These are phyloP conservation scores for Tragelaphus strepsiceros DNA, from an alignment of 2,113 vertebrate species.

Conservation along the genomic window DNA sequence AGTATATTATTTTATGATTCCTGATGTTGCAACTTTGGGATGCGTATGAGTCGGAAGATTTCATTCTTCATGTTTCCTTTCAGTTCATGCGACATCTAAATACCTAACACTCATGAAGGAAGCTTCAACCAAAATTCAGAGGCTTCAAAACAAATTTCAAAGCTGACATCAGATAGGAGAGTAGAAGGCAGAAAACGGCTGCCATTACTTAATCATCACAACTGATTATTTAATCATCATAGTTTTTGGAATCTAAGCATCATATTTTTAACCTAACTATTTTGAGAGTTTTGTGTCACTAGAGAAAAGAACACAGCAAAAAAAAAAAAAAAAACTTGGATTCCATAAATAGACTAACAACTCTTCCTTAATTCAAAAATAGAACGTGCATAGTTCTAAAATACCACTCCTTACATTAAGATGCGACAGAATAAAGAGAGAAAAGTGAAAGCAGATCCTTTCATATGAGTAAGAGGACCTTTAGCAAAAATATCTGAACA, in stretches of 20 bases:
- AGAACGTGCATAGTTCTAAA: neutral
- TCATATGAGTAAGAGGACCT: neutral
- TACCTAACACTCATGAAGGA: neutral
- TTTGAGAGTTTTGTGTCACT: neutral
- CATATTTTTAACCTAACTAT: neutral
- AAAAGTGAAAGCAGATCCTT: neutral
- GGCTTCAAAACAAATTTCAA: conserved; percentile 25
- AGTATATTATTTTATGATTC: neutral
- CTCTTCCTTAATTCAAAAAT: conserved; percentile 19
- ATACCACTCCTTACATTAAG: neutral
- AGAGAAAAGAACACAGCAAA: neutral
- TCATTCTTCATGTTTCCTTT: conserved; percentile 38
- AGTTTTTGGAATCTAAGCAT: conserved; percentile 5
- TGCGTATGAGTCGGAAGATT: neutral
- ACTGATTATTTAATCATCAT: conserved; percentile 20
- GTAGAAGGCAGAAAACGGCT: neutral
- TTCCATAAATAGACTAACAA: neutral
- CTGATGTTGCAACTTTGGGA: neutral
- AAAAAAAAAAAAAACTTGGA: neutral
- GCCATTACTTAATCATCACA: conserved; percentile 18
- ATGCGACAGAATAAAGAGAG: neutral
- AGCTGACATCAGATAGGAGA: neutral
- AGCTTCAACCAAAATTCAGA: neutral
- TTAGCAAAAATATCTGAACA: neutral
- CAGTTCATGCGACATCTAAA: neutral